Percentiles rank a stretch among this genome's conserved stretches.
Evolutionary conservation across 2,113 vertebrate species (phyloP).

Genomic region (Malurus cyaneus): DNA sequence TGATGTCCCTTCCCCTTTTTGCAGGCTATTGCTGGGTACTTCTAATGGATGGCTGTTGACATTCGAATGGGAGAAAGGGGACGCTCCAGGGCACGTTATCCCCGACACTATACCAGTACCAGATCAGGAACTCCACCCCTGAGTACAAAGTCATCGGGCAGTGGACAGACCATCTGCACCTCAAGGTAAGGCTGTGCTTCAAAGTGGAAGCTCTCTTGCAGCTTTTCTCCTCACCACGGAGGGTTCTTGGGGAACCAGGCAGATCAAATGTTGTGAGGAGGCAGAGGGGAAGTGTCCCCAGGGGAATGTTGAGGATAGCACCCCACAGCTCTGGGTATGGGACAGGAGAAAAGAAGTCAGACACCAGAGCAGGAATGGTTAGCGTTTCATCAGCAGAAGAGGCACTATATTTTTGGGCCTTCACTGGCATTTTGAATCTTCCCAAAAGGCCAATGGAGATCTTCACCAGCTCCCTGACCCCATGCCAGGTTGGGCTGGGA

Average conservation of each 20-base stretch:
- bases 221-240: fast-evolving
- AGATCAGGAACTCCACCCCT: conserved; percentile 82
- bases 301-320: too few species aligned
- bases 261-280: too few species aligned
- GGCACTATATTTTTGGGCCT: background rate
- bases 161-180: conserved; percentile 89
- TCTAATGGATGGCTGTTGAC: too few species aligned
- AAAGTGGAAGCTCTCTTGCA: background rate
- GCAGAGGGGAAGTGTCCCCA: too few species aligned
- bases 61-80: conserved; percentile 93
- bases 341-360: background rate
- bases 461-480: background rate
- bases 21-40: conserved; percentile 90
- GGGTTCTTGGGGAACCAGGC: too few species aligned
- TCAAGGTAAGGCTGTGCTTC: conserved; percentile 75
- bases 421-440: background rate
- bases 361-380: background rate
- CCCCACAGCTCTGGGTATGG: fast-evolving
- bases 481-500: background rate
- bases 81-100: conserved; percentile 92
- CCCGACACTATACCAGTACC: conserved; percentile 96
- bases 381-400: too few species aligned
- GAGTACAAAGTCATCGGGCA: conserved; percentile 93
- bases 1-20: too few species aligned
- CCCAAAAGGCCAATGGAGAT: background rate